phyloP scores from a whole-genome alignment of 2,888 invertebrate species.

The Ypsolopha scabrella region DNA sequence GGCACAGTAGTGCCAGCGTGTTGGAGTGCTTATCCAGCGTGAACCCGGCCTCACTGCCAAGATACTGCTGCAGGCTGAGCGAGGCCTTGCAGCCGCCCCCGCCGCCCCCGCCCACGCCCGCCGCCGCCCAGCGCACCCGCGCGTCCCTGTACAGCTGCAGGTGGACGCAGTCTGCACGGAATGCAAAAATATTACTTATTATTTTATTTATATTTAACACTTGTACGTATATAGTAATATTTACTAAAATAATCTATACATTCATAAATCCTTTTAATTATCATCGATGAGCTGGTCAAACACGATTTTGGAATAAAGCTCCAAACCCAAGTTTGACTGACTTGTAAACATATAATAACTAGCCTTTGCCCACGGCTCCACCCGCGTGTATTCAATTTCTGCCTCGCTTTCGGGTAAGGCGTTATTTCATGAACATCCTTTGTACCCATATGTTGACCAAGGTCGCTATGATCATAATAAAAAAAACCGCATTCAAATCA shows the following conservation, averaged over 20 bases:
- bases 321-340: too few species aligned
- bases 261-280: too few species aligned
- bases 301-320: too few species aligned
- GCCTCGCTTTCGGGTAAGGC: too few species aligned
- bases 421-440: too few species aligned
- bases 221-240: background rate
- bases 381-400: too few species aligned
- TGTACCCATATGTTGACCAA: too few species aligned
- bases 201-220: background rate
- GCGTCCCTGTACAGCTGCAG: conserved; percentile 89
- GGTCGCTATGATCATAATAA: too few species aligned
- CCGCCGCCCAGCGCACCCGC: conserved; percentile 75
- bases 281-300: too few species aligned
- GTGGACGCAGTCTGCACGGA: conserved; percentile 84
- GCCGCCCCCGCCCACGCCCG: conserved; percentile 75
- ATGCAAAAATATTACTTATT: conserved; percentile 1
- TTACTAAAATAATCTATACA: background rate
- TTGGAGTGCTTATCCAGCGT: conserved; percentile 92
- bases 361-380: too few species aligned
- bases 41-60: conserved; percentile 88
- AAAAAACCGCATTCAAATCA: too few species aligned
- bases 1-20: conserved; percentile 89
- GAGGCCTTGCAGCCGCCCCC: conserved; percentile 86
- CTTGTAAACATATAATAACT: too few species aligned
- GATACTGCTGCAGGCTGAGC: conserved; percentile 85